phyloP scores from a whole-genome alignment of 2,797 vertebrate species.

The Pipistrellus pipistrellus region DNA sequence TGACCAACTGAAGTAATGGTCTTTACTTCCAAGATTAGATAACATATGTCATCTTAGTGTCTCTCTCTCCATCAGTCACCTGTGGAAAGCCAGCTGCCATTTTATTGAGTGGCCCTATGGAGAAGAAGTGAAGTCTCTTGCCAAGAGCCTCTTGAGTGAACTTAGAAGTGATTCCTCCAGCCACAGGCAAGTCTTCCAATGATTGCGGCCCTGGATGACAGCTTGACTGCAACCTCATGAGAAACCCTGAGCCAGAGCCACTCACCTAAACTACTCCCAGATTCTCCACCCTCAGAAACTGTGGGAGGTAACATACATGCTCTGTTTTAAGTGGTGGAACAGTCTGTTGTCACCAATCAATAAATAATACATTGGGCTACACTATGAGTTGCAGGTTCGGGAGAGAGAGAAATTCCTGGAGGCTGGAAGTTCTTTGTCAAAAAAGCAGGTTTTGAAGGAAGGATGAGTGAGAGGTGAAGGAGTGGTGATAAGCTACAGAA shows the following conservation, averaged over 20 bases:
- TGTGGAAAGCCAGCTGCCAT: background rate
- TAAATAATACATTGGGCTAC: background rate
- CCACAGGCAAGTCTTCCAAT: background rate
- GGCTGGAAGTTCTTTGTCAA: background rate
- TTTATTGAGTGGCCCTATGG: accelerated
- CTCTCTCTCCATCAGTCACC: background rate
- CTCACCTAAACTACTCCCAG: background rate
- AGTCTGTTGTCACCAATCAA: background rate
- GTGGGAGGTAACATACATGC: background rate
- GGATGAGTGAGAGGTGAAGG: background rate
- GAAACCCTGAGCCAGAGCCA: background rate
- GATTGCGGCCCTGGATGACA: background rate
- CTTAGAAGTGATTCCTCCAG: background rate
- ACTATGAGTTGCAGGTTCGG: background rate
- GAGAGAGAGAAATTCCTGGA: background rate
- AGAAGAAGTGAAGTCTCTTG: background rate
- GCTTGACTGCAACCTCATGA: background rate
- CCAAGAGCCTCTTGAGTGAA: background rate
- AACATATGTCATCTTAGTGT: too few relatives aligned
- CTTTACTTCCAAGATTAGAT: too few relatives aligned
- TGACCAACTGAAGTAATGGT: too few relatives aligned
- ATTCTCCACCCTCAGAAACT: background rate
- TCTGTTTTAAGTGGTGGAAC: background rate
- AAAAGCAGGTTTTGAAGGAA: background rate
- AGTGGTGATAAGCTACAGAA: background rate